These are phyloP conservation scores for Euplagia quadripunctaria DNA, from an alignment of 2,888 invertebrate genomes.

Conservation along the genomic window DNA sequence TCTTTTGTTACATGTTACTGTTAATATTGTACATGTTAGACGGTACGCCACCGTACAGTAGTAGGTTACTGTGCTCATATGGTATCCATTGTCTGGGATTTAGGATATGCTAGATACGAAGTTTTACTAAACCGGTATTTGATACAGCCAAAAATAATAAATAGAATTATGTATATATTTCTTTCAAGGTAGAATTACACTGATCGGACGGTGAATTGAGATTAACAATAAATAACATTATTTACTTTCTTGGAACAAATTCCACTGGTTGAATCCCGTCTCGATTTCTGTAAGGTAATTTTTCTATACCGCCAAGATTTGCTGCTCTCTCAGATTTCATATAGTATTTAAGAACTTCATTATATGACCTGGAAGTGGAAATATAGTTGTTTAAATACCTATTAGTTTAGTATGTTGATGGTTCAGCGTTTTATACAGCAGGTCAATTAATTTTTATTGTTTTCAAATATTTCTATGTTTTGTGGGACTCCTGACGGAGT, in stretches of 20 bases:
- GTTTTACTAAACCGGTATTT: no score
- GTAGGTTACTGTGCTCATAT: no score
- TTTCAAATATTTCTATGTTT: neutral
- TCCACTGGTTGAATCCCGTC: slow-evolving; percentile 89
- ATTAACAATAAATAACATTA: neutral
- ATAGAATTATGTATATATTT: no score
- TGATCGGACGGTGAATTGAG: neutral
- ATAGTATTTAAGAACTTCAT: slow-evolving; percentile 88
- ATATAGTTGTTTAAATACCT: neutral
- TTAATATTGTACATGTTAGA: no score
- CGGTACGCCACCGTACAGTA: no score
- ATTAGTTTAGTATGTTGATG: neutral
- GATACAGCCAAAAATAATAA: no score
- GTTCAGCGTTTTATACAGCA: neutral
- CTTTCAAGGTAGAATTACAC: no score
- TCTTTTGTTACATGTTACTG: no score
- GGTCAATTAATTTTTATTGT: neutral
- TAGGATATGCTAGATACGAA: neutral
- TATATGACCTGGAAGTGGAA: slow-evolving; percentile 83
- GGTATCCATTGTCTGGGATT: neutral
- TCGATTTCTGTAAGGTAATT: slow-evolving; percentile 85
- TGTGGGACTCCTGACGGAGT: neutral
- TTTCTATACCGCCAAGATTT: slow-evolving; percentile 76
- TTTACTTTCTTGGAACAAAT: slow-evolving; percentile 85
- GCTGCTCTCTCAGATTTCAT: slow-evolving; percentile 87